phyloP scores from a whole-genome alignment of 2,113 vertebrate species.

The Nothocercus julius region DNA sequence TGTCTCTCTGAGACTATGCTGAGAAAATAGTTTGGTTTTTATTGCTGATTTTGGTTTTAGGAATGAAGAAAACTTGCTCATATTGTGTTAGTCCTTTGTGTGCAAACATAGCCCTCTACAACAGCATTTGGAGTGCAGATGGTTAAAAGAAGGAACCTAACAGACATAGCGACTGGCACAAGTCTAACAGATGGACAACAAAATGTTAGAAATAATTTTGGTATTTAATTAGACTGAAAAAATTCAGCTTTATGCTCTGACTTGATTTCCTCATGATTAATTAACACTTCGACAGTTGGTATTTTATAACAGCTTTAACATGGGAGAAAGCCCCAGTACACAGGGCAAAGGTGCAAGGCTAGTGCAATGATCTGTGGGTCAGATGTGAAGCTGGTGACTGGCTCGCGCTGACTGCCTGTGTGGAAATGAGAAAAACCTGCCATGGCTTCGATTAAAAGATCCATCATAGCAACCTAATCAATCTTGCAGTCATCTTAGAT shows the following conservation, averaged over 20 bases:
- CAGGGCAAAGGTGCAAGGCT: not conserved
- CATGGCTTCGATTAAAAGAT: not conserved
- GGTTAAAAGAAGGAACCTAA: not conserved
- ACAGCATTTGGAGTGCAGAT: not conserved
- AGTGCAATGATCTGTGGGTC: not conserved
- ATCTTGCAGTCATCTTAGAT: not conserved
- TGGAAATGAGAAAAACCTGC: fast-evolving
- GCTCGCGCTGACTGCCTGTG: not conserved
- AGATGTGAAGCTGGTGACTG: fast-evolving
- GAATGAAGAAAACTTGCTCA: not conserved
- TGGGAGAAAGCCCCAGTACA: not conserved
- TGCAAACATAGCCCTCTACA: not conserved
- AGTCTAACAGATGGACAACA: not conserved
- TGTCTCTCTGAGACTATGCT: not conserved
- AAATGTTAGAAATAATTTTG: not conserved
- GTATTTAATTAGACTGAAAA: not conserved
- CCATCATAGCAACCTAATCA: not conserved
- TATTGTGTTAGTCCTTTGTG: not conserved
- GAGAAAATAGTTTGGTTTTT: not conserved
- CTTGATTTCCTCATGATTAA: not conserved
- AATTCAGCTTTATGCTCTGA: not conserved
- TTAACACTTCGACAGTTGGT: not conserved
- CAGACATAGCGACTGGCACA: not conserved
- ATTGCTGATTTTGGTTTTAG: not conserved
- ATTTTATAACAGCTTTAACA: not conserved